Percentiles rank a stretch among this genome's conserved stretches.
Conservation (phyloP, 2,888 invertebrate species). For the Hemistola chrysoprasaria region DNA sequence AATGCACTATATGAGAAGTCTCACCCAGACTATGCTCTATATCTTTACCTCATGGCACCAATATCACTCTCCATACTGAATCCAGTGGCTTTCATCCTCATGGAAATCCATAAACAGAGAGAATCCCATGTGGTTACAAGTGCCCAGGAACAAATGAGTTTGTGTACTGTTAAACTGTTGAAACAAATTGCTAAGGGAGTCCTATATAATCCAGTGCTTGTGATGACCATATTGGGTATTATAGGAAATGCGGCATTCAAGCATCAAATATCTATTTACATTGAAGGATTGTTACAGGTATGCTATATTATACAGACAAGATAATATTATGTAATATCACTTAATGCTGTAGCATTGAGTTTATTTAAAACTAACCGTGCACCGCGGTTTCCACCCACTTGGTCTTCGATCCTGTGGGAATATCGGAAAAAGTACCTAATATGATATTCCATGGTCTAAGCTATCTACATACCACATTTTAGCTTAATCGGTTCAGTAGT, state of each 20-base stretch:
- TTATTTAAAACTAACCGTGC: too few relatives aligned
- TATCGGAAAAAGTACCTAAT: too few relatives aligned
- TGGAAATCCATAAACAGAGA: conserved; percentile 89
- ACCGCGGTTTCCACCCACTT: too few relatives aligned
- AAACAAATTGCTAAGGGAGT: conserved; percentile 86
- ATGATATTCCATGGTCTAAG: too few relatives aligned
- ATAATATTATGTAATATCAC: too few relatives aligned
- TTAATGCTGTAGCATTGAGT: too few relatives aligned
- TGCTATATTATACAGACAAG: conserved; percentile 40
- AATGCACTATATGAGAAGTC: conserved; percentile 91
- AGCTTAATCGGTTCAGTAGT: too few relatives aligned
- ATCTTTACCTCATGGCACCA: conserved; percentile 96
- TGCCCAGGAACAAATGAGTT: conserved; percentile 40
- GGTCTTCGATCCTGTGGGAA: too few relatives aligned
- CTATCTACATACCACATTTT: too few relatives aligned
- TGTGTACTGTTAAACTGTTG: conserved; percentile 57
- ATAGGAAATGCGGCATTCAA: conserved; percentile 91
- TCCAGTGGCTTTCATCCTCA: conserved; percentile 93
- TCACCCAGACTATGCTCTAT: conserved; percentile 95
- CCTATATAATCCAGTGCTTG: conserved; percentile 92
- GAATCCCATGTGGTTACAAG: conserved; percentile 39
- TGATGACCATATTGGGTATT: conserved; percentile 96
- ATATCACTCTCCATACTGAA: conserved; percentile 96
- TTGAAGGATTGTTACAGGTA: conserved; percentile 89
- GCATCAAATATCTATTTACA: conserved; percentile 88